These are phyloP conservation scores for Desmodus rotundus DNA, from an alignment of 2,113 vertebrate genomes.

Conservation along the genomic window DNA sequence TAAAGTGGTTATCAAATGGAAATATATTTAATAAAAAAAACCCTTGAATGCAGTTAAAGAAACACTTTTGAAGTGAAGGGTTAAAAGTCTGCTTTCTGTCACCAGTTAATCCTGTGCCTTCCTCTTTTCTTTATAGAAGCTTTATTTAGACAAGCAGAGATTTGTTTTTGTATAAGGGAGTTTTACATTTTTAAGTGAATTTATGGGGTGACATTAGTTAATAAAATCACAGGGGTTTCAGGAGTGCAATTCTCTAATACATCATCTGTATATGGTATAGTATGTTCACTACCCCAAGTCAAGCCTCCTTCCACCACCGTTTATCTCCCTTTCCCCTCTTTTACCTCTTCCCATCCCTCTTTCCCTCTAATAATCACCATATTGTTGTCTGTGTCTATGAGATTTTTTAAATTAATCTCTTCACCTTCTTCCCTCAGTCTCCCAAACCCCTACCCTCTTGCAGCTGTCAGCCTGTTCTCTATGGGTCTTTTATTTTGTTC, in stretches of 20 bases:
- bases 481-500: not conserved
- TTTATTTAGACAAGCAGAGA: not conserved
- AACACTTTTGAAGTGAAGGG: not conserved
- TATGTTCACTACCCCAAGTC: not conserved
- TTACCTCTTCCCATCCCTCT: not conserved
- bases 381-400: not conserved
- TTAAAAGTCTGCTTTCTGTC: not conserved
- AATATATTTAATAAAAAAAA: slow-evolving; percentile 40
- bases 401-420: not conserved
- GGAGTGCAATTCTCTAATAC: not conserved
- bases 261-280: not conserved
- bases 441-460: not conserved
- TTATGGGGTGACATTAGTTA: not conserved
- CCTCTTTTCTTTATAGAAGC: not conserved
- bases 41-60: slow-evolving; percentile 21
- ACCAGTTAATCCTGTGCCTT: not conserved
- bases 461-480: not conserved
- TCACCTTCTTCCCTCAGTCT: not conserved
- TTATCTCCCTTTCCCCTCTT: not conserved
- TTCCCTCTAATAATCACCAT: not conserved
- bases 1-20: not conserved
- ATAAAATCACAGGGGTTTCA: no score
- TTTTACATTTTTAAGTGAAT: not conserved
- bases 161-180: not conserved
- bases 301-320: not conserved